Base-by-base conservation (phyloP, 1,140 invertebrate genomes). In the Ridgeia piscesae region DNA sequence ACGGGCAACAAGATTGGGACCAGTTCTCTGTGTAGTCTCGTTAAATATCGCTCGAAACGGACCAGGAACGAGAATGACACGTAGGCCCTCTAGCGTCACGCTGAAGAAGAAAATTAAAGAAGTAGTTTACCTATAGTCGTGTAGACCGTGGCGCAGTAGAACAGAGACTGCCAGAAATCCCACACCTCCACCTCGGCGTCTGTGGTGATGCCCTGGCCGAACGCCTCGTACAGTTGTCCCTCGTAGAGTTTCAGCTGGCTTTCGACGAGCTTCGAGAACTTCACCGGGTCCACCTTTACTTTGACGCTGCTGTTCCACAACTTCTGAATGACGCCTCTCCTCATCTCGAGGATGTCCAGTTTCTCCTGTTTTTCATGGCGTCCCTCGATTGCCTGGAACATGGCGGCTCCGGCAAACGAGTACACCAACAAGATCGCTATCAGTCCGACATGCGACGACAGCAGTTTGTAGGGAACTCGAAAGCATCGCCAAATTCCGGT, bases 101-200 rank as follows among this genome's bases (percentile, higher is more conserved):
- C 58, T 2, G 58, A 17, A 77, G 58, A 77, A 8, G 58, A 77
- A 77, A n/a, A n/a, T n/a, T n/a, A n/a, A n/a, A 27, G 2, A 77
- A 4, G 58, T 77, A 27, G 42, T 97, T 94, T 93, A 99, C 98
- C 98, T 96, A 99, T 99, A 34, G 98, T 99, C 31, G 98, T 98
- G 93, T 99, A 97, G 93, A 99, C 97, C 92, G 98, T 99, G 94
- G 98, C 96, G 95, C 98, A 98, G 96, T 98, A 99, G 92, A 99
- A 97, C 92, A 99, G 97, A 0, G 98, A 97, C 95, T 99, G 99
- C 95, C 98, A 97, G 96, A 99, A 99, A 94, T 97, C 98, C 98
- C 99, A 99, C 21, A 97, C 97, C 94, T 93, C 90, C 88, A 34
- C 92, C 8, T 98, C 98, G 89, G 98, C 98, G 94, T 98, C 98